These are phyloP conservation scores for Colletes collaris DNA, from an alignment of 2,888 invertebrate genomes.

Conservation along the genomic window DNA sequence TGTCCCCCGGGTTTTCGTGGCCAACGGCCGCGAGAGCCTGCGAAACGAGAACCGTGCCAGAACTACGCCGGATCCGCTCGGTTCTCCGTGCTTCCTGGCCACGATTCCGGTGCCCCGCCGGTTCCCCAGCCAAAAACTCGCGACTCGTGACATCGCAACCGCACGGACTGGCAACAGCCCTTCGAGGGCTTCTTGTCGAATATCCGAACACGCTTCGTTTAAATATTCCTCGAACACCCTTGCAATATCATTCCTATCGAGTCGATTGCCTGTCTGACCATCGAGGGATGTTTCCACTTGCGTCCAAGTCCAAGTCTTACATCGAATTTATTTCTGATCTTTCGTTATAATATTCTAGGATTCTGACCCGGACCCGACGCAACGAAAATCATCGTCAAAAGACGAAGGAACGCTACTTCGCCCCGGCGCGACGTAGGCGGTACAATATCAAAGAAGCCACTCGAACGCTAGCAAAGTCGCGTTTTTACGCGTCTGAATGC, in stretches of 20 bases:
- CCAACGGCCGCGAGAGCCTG: constrained; percentile 57
- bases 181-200: no score
- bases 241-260: no score
- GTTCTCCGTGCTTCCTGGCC: constrained; percentile 60
- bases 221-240: no score
- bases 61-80: constrained; percentile 63
- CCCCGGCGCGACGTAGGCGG: background rate
- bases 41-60: constrained; percentile 59
- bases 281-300: no score
- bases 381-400: background rate
- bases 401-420: constrained; percentile 4
- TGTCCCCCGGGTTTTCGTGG: constrained; percentile 65
- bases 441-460: background rate
- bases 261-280: no score
- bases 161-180: background rate
- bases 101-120: background rate
- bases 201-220: no score
- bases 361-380: background rate
- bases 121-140: constrained; percentile 25
- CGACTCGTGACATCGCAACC: constrained; percentile 29
- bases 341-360: no score
- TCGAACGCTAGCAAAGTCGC: background rate
- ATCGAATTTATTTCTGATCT: no score
- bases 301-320: no score
- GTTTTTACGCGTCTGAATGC: background rate